These are phyloP conservation scores for Erebia ligea DNA, from an alignment of 2,888 invertebrate genomes.

Conservation along the genomic window DNA sequence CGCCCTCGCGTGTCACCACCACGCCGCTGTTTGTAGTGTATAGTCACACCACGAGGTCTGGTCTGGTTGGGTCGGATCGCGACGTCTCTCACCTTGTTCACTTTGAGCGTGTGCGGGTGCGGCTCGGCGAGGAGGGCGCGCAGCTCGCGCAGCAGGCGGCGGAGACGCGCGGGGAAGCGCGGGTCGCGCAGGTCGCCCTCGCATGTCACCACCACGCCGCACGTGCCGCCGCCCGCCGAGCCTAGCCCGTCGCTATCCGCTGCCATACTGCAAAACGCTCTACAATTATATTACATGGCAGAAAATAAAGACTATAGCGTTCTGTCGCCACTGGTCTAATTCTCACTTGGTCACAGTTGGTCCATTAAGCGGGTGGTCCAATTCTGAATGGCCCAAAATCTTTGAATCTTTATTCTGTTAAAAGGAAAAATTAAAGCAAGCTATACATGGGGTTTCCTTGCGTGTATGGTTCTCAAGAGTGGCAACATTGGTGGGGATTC, in stretches of 20 bases:
- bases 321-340: too few relatives aligned
- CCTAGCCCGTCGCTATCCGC: conserved; percentile 90
- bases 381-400: too few relatives aligned
- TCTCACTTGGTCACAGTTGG: too few relatives aligned
- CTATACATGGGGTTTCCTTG: too few relatives aligned
- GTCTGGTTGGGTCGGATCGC: background rate
- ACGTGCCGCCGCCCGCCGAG: conserved; percentile 92
- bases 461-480: too few relatives aligned
- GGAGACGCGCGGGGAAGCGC: conserved; percentile 91
- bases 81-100: conserved; percentile 79
- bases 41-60: too few relatives aligned
- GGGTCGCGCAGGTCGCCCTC: conserved; percentile 96
- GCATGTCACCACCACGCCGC: conserved; percentile 96
- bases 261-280: conserved; percentile 84
- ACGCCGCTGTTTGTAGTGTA: too few relatives aligned
- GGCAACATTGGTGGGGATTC: too few relatives aligned
- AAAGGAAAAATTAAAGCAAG: too few relatives aligned
- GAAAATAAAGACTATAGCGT: too few relatives aligned
- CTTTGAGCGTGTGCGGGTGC: conserved; percentile 84
- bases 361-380: too few relatives aligned
- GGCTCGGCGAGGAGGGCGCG: conserved; percentile 88
- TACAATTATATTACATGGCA: background rate
- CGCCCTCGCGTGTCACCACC: background rate
- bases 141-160: conserved; percentile 89
- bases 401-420: too few relatives aligned